A percentile compares a stretch with the other conserved stretches of the same genome.
phyloP scores from a whole-genome alignment of 2,797 vertebrate genomes.

The Menidia menidia region DNA sequence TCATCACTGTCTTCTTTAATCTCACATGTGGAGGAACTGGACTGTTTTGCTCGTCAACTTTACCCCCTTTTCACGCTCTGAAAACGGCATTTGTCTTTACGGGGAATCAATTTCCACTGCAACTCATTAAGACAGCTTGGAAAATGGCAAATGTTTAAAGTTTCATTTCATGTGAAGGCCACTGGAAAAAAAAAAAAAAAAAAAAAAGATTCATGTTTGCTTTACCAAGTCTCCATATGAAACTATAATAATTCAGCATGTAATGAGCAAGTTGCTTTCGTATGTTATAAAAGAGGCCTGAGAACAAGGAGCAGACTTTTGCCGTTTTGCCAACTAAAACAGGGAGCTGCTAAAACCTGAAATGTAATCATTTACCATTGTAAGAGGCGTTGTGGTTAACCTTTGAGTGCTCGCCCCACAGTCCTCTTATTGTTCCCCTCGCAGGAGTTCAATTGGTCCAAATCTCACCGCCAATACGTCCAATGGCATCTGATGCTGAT shows the following conservation, averaged over 20 bases:
- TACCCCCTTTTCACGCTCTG: slow-evolving; percentile 22
- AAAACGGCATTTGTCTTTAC: slow-evolving; percentile 16
- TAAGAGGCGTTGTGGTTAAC: neutral
- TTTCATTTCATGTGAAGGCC: slow-evolving; percentile 5
- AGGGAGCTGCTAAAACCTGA: neutral
- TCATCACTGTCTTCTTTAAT: slow-evolving; percentile 72
- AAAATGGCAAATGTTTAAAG: slow-evolving; percentile 24
- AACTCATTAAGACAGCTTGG: slow-evolving; percentile 44
- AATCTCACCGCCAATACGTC: neutral
- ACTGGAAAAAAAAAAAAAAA: no score
- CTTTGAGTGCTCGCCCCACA: no score
- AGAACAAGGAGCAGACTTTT: no score
- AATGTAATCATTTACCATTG: neutral
- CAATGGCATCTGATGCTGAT: neutral
- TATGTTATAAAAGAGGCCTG: no score
- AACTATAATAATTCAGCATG: no score
- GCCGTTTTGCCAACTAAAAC: neutral
- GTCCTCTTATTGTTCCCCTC: neutral
- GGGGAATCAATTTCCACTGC: slow-evolving; percentile 26
- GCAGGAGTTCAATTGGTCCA: neutral
- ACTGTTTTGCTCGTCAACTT: slow-evolving; percentile 26
- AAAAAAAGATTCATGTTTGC: no score
- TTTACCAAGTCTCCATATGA: no score
- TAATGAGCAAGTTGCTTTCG: no score
- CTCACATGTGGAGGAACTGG: slow-evolving; percentile 13